Conservation (phyloP, 2,797 vertebrate genomes). For the Knipowitschia caucasica region DNA sequence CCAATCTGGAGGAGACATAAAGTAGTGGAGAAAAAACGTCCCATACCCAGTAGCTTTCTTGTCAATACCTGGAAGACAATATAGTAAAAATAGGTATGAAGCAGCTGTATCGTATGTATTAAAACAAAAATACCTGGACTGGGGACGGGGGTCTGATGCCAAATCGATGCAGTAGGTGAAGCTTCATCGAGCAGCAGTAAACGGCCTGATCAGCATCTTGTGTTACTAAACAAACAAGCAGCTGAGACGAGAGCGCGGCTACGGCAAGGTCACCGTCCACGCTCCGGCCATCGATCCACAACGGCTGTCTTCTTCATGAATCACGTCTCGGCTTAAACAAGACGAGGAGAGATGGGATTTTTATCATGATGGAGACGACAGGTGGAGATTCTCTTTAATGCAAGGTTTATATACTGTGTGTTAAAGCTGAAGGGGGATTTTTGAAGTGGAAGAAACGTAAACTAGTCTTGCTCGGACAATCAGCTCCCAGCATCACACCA, state of each 20-base stretch:
- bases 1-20: no score
- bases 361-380: background rate
- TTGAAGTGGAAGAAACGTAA: no score
- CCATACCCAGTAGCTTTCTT: background rate
- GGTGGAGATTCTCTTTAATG: no score
- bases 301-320: conserved; percentile 39
- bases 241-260: conserved; percentile 9
- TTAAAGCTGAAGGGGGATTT: no score
- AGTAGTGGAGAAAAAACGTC: no score
- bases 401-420: no score
- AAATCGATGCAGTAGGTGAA: conserved; percentile 31
- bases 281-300: conserved; percentile 39
- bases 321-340: conserved; percentile 39
- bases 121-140: conserved; percentile 8
- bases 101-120: conserved; percentile 1
- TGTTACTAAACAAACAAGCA: conserved; percentile 31
- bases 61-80: background rate
- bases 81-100: background rate
- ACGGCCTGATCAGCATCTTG: conserved; percentile 29
- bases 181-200: conserved; percentile 22
- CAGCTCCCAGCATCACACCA: no score
- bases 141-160: conserved; percentile 9
- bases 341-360: conserved; percentile 17
- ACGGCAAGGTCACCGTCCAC: conserved; percentile 26
- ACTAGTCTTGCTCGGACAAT: no score